Evolutionary conservation across 2,113 vertebrate species (phyloP).

Genomic region (Raja brachyura): DNA sequence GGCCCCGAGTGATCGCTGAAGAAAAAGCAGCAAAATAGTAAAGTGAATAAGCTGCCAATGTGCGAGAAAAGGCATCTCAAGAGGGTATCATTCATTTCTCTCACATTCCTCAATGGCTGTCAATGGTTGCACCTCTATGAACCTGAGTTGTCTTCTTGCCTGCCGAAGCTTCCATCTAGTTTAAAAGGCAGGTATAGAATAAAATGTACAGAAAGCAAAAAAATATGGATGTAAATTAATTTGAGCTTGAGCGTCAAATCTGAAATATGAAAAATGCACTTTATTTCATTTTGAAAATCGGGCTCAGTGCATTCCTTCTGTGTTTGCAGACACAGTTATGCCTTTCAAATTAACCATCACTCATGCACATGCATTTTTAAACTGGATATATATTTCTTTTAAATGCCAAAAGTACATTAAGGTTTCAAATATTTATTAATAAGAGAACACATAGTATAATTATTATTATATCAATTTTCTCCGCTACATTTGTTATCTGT

Average conservation of each 20-base stretch:
- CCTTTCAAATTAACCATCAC: conserved; percentile 9
- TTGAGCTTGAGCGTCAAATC: neutral
- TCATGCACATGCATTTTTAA: neutral
- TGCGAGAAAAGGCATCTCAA: conserved; percentile 68
- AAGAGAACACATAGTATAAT: neutral
- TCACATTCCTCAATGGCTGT: conserved; percentile 53
- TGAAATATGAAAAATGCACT: neutral
- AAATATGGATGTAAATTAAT: conserved; percentile 43
- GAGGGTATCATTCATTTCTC: conserved; percentile 58
- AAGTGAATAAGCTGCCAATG: conserved; percentile 60
- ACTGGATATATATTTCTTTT: conserved; percentile 14
- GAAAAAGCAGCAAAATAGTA: conserved; percentile 53
- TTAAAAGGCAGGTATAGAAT: neutral
- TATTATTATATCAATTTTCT: neutral
- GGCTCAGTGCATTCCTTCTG: neutral
- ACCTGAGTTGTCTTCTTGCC: conserved; percentile 43
- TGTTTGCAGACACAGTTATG: neutral
- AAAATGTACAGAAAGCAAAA: neutral
- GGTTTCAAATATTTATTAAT: conserved; percentile 20
- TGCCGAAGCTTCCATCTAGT: neutral
- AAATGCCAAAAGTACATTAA: neutral
- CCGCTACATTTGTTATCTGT: neutral
- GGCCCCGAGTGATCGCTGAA: conserved; percentile 58
- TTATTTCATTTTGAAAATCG: neutral
- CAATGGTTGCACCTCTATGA: conserved; percentile 53